Conservation (phyloP, 2,888 invertebrate genomes). For the Rhogogaster chlorosoma region DNA sequence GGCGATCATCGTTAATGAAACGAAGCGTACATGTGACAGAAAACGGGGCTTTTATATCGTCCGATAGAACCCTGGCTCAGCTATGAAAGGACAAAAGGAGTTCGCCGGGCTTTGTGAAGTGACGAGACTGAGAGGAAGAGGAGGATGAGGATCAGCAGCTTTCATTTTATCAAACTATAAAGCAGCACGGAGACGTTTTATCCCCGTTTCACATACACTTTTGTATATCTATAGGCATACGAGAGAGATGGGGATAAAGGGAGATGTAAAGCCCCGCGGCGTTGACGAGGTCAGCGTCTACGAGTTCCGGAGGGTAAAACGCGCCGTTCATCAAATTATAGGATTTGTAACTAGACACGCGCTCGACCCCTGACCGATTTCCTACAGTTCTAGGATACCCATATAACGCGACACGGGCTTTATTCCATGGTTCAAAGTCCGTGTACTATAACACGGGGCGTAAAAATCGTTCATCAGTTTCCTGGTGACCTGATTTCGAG, state of each 20-base stretch:
- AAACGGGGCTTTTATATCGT: background rate
- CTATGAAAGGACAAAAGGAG: background rate
- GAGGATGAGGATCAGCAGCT: conserved; percentile 8
- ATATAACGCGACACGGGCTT: background rate
- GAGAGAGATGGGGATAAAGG: background rate
- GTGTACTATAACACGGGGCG: background rate
- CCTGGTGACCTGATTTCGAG: conserved; percentile 30
- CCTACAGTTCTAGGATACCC: background rate
- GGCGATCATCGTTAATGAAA: background rate
- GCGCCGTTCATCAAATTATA: conserved; percentile 46
- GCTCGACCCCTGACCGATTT: conserved; percentile 50
- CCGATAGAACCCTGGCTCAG: background rate
- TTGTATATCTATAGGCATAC: background rate
- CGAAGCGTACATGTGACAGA: background rate
- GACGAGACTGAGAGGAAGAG: background rate
- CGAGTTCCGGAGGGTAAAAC: conserved; percentile 23
- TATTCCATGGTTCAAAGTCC: background rate
- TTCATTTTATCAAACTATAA: conserved; percentile 4
- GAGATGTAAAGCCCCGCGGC: conserved; percentile 5
- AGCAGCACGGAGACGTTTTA: background rate
- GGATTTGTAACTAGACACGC: conserved; percentile 48
- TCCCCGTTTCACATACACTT: background rate
- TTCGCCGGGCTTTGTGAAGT: background rate
- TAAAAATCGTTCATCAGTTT: conserved; percentile 33
- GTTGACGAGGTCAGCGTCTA: conserved; percentile 49